Evolutionary conservation across 1,140 invertebrate genomes (phyloP).

Genomic region (Bombus waltoni): DNA sequence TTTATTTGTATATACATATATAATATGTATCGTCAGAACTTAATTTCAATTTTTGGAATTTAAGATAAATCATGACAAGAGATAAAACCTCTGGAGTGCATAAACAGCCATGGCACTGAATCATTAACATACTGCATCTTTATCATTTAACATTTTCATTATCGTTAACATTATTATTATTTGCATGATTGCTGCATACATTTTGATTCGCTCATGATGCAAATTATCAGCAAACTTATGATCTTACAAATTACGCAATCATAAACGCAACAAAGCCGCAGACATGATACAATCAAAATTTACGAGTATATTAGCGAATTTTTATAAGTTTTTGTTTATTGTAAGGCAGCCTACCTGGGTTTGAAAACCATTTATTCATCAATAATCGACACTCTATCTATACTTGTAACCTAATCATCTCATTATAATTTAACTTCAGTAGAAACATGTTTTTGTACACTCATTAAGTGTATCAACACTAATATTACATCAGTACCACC

Average conservation of each 20-base stretch:
- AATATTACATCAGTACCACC: conserved; percentile 25
- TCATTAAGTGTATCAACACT: conserved; percentile 45
- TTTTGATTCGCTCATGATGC: conserved; percentile 38
- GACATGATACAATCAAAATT: conserved; percentile 35
- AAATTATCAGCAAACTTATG: conserved; percentile 26
- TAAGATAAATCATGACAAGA: conserved; percentile 21
- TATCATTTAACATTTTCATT: conserved; percentile 13
- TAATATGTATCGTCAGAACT: not conserved
- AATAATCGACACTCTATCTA: conserved; percentile 46
- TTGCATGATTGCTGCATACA: conserved; percentile 17
- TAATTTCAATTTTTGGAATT: not conserved
- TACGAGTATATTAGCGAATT: conserved; percentile 7
- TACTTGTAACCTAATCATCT: conserved; percentile 38
- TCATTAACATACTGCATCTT: conserved; percentile 19
- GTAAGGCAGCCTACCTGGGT: conserved; percentile 62
- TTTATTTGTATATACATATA: not conserved
- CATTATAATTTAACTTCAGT: conserved; percentile 42
- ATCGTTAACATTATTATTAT: conserved; percentile 32
- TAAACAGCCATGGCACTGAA: conserved; percentile 30
- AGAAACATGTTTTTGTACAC: conserved; percentile 52
- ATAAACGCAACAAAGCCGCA: not conserved
- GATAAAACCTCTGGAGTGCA: not conserved
- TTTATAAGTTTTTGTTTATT: conserved; percentile 50
- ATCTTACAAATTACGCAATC: conserved; percentile 31
- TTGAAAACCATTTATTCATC: conserved; percentile 36